Percentiles rank a stretch among this genome's conserved stretches.
These are phyloP conservation scores for Sterrhoptilus dennistouni DNA, from an alignment of 2,113 vertebrate species.

Conservation along the genomic window DNA sequence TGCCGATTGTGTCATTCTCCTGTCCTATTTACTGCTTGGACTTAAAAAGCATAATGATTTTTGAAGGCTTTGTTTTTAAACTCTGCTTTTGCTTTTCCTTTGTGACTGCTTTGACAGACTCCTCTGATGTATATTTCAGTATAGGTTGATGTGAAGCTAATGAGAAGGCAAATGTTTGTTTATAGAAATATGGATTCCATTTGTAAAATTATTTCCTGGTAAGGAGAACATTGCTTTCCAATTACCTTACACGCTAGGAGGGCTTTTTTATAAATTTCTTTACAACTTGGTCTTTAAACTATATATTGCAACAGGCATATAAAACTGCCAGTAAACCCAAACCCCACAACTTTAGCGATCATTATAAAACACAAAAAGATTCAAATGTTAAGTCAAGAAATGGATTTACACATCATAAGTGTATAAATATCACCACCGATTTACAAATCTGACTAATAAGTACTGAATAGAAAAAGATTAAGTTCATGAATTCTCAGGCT, in stretches of 20 bases:
- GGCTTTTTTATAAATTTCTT: not conserved
- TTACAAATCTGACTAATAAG: not conserved
- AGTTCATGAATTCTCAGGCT: not conserved
- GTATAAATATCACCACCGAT: not conserved
- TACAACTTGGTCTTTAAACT: not conserved
- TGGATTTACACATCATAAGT: not conserved
- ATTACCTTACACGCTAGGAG: not conserved
- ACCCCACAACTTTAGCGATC: not conserved
- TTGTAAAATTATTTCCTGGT: constrained; percentile 47
- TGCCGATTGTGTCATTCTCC: constrained; percentile 56
- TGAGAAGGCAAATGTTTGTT: constrained; percentile 1
- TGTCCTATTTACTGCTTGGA: constrained; percentile 14
- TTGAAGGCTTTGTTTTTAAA: not conserved
- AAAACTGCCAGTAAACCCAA: not conserved
- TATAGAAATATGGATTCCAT: constrained; percentile 31
- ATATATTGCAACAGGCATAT: not conserved
- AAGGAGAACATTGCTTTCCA: constrained; percentile 11
- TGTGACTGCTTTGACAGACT: no score
- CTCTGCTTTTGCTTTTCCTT: no score
- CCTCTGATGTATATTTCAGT: no score
- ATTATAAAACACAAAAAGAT: not conserved
- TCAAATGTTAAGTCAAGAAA: not conserved
- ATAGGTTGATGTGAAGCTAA: no score
- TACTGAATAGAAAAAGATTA: not conserved
- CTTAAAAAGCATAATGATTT: constrained; percentile 53